Evolutionary conservation across 2,888 invertebrate species (phyloP), one percentile per base, ranked within the genome.

Genomic region (Reticulitermes lucifugus): DNA sequence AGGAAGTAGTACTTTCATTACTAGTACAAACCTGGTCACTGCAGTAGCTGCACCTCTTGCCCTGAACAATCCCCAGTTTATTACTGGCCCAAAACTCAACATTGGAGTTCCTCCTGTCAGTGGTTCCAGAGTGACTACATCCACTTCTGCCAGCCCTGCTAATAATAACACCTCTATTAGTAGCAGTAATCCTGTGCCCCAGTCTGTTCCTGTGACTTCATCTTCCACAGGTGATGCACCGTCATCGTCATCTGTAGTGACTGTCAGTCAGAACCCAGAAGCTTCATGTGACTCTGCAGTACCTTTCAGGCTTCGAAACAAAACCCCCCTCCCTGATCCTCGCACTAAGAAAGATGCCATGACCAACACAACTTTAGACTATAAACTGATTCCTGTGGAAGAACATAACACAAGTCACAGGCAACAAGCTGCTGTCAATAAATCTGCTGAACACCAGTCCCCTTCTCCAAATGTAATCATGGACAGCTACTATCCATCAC

Each of bases 291-390:
- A 65, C 70, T 22, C 65, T 60, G 70, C 46, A n/a, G n/a, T 25
- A 46, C n/a, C 81, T 43, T 65, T 70, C 43, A 81, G 60, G 25
- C 84, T 65, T 70, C 65, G 59, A 60, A 84, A n/a, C 59, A 71
- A 41, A 55, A 51, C 46, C 9, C 70, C 81, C 18, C 21, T 6
- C 2, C 21, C 70, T 14, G 85, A 86, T 70, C 80, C 86, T 29
- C 85, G 87, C 60, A 79, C 85, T 12, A 88, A 88, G 65, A 88
- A 88, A 83, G 88, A 88, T 86, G 88, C 88, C 4, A 87, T 87
- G 87, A 87, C 88, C 70, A 86, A 87, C 77, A 88, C 88, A 35
- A 85, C 85, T 12, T 82, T 87, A 41, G 87, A 88, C 71, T 80
- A 81, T 59, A 86, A 87, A 83, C 65, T 85, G 35, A 79, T 86